phyloP scores from a whole-genome alignment of 2,888 invertebrate genomes.

The Acanthoscelides obtectus region DNA sequence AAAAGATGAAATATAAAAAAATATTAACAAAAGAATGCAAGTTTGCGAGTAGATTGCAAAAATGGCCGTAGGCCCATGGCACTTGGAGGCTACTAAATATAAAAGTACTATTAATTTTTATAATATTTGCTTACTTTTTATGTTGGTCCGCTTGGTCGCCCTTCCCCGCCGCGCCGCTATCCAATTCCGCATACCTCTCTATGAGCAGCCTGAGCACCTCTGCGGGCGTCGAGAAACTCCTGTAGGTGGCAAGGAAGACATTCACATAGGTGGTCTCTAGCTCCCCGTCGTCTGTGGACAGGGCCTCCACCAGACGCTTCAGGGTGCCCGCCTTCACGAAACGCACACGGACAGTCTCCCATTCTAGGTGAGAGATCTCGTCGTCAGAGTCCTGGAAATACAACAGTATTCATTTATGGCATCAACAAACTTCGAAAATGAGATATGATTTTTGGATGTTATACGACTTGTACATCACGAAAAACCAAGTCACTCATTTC shows the following conservation, averaged over 20 bases:
- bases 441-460: no score
- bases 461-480: no score
- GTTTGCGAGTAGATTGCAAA: no score
- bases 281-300: slow-evolving; percentile 92
- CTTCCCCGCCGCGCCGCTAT: slow-evolving; percentile 50
- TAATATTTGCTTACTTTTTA: slow-evolving; percentile 54
- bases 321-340: slow-evolving; percentile 95
- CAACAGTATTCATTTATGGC: background rate
- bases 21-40: no score
- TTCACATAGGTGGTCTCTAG: slow-evolving; percentile 97
- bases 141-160: slow-evolving; percentile 63
- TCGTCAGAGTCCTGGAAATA: slow-evolving; percentile 74
- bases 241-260: slow-evolving; percentile 92
- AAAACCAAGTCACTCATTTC: no score
- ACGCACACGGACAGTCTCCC: slow-evolving; percentile 95
- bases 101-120: background rate
- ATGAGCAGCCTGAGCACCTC: slow-evolving; percentile 80
- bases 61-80: no score
- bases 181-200: slow-evolving; percentile 69
- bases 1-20: no score
- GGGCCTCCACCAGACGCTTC: slow-evolving; percentile 86
- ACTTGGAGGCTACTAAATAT: no score
- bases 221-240: slow-evolving; percentile 83
- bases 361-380: slow-evolving; percentile 94
- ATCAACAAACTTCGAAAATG: no score